phyloP scores from a whole-genome alignment of 2,888 invertebrate genomes.

The Ophioninae sp. region DNA sequence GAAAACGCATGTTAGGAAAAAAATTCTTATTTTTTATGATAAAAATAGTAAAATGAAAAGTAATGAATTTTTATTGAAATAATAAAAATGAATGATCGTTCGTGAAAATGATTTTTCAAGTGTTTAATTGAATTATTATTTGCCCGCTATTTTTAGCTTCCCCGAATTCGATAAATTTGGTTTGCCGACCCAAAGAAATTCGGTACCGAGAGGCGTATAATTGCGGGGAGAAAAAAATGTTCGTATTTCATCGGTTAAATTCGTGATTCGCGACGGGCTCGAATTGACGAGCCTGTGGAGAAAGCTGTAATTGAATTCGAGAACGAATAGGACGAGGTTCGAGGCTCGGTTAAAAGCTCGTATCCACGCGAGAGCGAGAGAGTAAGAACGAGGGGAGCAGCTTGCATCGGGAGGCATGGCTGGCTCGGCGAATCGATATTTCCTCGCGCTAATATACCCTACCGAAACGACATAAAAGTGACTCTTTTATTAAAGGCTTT shows the following conservation, averaged over 20 bases:
- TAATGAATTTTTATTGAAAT: no score
- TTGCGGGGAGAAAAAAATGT: neutral
- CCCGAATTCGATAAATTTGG: no score
- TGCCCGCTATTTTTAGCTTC: no score
- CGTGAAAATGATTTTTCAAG: no score
- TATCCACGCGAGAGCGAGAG: conserved; percentile 23
- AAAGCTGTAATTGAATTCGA: conserved; percentile 54
- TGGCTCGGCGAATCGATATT: conserved; percentile 48
- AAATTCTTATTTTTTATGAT: no score
- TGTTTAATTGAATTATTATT: no score
- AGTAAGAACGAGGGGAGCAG: neutral
- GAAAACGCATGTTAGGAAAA: no score
- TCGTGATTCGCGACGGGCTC: conserved; percentile 1
- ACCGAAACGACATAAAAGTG: conserved; percentile 32
- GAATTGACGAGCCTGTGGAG: conserved; percentile 23
- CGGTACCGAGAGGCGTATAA: neutral
- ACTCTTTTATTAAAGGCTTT: conserved; percentile 32
- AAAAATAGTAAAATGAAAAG: no score
- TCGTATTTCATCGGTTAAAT: neutral
- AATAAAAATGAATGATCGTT: no score
- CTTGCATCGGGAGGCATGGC: neutral
- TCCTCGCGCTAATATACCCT: conserved; percentile 19
- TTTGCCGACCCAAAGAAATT: no score
- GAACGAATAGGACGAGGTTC: conserved; percentile 52
- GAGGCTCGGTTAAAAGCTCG: conserved; percentile 37